These are phyloP conservation scores for Glaucidium brasilianum DNA, from an alignment of 2,113 vertebrate genomes.

Conservation along the genomic window DNA sequence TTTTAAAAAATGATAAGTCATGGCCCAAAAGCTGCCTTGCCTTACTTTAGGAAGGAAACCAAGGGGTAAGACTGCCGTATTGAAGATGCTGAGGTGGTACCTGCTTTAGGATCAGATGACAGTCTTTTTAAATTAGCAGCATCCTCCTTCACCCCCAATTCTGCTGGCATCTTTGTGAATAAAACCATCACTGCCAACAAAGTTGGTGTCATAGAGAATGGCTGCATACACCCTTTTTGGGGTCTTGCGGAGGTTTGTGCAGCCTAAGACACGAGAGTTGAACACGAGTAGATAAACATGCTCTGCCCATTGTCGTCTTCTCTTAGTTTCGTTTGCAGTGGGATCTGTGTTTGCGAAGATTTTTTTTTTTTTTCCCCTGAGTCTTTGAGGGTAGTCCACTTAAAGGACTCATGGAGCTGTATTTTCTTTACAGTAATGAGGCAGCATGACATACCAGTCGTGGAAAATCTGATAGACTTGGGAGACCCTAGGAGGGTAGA, in stretches of 20 bases:
- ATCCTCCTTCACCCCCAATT: neutral
- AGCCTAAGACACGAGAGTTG: neutral
- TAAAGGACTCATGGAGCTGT: neutral
- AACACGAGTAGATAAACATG: neutral
- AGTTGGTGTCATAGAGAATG: neutral
- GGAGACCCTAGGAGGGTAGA: slow-evolving; percentile 48
- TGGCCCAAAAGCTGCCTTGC: neutral
- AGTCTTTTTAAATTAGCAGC: neutral
- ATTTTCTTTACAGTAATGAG: slow-evolving; percentile 51
- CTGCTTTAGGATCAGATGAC: neutral
- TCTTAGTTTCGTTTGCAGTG: neutral
- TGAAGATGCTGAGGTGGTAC: neutral
- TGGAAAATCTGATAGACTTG: slow-evolving; percentile 36
- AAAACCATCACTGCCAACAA: neutral
- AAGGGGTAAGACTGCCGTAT: neutral
- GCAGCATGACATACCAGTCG: neutral
- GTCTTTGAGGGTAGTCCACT: neutral
- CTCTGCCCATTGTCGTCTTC: neutral
- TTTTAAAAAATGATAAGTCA: neutral
- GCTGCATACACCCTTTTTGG: neutral
- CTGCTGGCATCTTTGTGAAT: neutral
- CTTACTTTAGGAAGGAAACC: neutral
- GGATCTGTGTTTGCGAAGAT: neutral
- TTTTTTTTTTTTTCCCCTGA: neutral
- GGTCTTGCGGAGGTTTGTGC: neutral